phyloP scores from a whole-genome alignment of 2,888 invertebrate species.

The Volucella zonaria region DNA sequence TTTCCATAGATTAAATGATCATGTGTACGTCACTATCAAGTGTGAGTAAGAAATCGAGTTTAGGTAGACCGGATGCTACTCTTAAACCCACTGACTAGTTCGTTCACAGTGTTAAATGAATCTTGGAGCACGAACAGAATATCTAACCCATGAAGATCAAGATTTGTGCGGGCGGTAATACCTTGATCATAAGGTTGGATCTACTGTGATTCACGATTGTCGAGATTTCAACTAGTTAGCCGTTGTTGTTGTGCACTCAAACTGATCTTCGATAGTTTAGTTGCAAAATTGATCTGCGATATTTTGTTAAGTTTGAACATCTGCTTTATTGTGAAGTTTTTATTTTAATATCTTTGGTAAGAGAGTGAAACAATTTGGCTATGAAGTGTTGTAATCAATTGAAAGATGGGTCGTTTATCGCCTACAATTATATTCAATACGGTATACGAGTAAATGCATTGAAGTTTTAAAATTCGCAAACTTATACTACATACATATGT shows the following conservation, averaged over 20 bases:
- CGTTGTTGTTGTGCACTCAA: neutral
- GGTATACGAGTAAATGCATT: too few relatives aligned
- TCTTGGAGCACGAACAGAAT: neutral
- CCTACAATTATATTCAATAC: too few relatives aligned
- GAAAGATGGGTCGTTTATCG: too few relatives aligned
- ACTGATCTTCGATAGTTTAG: neutral
- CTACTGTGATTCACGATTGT: neutral
- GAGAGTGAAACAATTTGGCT: neutral
- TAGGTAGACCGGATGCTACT: too few relatives aligned
- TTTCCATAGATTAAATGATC: too few relatives aligned
- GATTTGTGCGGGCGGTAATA: constrained; percentile 8
- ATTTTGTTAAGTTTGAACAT: neutral
- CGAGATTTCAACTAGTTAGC: neutral
- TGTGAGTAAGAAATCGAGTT: too few relatives aligned
- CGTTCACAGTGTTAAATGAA: neutral
- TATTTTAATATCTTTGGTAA: neutral
- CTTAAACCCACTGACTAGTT: too few relatives aligned
- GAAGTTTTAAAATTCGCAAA: too few relatives aligned
- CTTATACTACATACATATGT: too few relatives aligned
- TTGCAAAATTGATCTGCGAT: neutral
- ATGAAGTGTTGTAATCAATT: too few relatives aligned
- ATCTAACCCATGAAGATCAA: neutral
- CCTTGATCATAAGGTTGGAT: neutral
- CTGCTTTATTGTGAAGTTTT: neutral
- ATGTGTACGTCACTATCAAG: too few relatives aligned